phyloP scores from a whole-genome alignment of 2,797 vertebrate genomes.

The Megalops cyprinoides region DNA sequence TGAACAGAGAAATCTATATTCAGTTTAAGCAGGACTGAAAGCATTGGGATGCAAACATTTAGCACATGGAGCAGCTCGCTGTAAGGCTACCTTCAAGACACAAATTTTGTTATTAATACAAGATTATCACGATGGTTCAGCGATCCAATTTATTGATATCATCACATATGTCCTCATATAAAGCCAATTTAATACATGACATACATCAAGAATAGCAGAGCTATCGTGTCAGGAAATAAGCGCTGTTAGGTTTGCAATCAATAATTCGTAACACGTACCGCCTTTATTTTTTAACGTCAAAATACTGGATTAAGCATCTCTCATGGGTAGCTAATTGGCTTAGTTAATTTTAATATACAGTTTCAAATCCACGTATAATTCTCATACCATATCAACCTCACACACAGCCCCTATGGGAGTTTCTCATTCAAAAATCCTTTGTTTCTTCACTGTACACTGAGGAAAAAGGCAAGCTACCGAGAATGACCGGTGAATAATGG shows the following conservation, averaged over 20 bases:
- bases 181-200: not conserved
- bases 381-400: not conserved
- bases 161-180: not conserved
- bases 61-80: not conserved
- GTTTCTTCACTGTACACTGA: constrained; percentile 27
- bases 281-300: not conserved
- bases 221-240: not conserved
- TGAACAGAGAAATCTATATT: not conserved
- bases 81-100: not conserved
- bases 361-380: not conserved
- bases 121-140: not conserved
- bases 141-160: not conserved
- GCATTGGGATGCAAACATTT: not conserved
- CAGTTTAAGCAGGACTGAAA: not conserved
- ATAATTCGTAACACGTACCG: constrained; percentile 14
- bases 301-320: not conserved
- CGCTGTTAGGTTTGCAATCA: not conserved
- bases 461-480: not conserved
- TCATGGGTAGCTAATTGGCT: not conserved
- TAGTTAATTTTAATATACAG: not conserved
- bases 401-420: constrained; percentile 13
- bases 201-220: not conserved
- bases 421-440: constrained; percentile 35
- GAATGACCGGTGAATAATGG: not conserved
- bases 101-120: not conserved